Percentiles rank a stretch among this genome's conserved stretches.
phyloP scores from a whole-genome alignment of 2,113 vertebrate genomes.

The Dipodomys merriami region DNA sequence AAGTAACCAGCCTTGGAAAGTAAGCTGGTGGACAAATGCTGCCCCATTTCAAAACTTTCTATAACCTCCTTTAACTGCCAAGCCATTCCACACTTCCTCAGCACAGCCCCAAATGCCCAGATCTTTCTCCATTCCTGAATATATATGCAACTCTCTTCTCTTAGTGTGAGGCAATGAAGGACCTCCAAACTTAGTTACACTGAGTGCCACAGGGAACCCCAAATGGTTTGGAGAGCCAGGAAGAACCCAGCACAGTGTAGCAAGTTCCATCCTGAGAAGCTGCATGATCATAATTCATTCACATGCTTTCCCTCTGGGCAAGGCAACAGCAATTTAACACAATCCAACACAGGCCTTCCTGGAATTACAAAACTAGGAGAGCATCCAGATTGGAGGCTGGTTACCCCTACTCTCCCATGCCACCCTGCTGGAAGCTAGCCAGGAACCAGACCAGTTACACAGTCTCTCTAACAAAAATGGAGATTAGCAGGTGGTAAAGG shows the following conservation, averaged over 20 bases:
- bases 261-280: neutral
- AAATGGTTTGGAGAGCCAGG: neutral
- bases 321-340: conserved; percentile 19
- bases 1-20: neutral
- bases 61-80: neutral
- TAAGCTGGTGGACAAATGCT: neutral
- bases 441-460: neutral
- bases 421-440: conserved; percentile 31
- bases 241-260: neutral
- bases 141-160: neutral
- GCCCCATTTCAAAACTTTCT: neutral
- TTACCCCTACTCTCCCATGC: neutral
- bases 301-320: neutral
- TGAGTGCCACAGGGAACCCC: neutral
- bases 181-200: neutral
- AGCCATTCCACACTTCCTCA: neutral
- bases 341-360: neutral
- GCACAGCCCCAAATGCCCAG: neutral
- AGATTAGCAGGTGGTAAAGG: conserved; percentile 66
- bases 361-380: neutral
- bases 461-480: conserved; percentile 49
- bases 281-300: neutral
- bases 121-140: neutral
- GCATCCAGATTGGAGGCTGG: neutral
- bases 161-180: neutral